A percentile compares a stretch with the other conserved stretches of the same genome.
phyloP scores from a whole-genome alignment of 37 sponge, comb jelly and placozoan genomes.

The Ephydatia muelleri region DNA sequence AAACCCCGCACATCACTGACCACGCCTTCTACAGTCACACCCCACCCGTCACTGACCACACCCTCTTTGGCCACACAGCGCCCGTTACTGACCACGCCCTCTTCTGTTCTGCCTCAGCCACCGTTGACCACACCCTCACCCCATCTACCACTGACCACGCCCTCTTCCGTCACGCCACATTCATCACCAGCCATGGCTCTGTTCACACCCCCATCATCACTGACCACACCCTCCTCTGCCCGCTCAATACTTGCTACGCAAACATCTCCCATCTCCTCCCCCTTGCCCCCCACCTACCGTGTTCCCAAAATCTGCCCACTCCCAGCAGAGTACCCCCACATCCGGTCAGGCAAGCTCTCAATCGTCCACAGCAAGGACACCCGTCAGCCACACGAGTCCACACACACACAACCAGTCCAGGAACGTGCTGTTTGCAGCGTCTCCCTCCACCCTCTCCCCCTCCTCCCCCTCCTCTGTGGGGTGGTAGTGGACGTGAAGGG shows the following conservation, averaged over 20 bases:
- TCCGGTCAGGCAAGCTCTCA: not conserved
- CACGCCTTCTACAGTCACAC: not conserved
- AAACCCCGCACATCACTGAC: no score
- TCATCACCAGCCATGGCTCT: no score
- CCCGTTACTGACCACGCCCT: not conserved
- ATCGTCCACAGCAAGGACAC: not conserved
- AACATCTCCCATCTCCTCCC: no score
- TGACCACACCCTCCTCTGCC: not conserved
- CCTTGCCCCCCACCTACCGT: not conserved
- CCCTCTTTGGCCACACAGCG: not conserved
- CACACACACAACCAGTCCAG: not conserved
- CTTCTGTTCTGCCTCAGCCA: not conserved
- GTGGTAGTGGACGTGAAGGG: not conserved
- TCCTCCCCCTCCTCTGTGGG: conserved; percentile 3
- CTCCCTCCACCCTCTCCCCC: conserved; percentile 16
- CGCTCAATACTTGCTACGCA: not conserved
- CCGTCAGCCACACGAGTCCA: not conserved
- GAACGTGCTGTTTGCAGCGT: not conserved
- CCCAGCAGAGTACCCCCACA: no score
- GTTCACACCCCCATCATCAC: not conserved
- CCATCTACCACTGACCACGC: no score
- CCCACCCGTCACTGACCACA: not conserved
- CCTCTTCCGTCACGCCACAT: no score
- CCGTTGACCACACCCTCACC: not conserved
- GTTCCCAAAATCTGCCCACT: not conserved